phyloP scores from a whole-genome alignment of 2,113 vertebrate genomes.

The Scomber colias region DNA sequence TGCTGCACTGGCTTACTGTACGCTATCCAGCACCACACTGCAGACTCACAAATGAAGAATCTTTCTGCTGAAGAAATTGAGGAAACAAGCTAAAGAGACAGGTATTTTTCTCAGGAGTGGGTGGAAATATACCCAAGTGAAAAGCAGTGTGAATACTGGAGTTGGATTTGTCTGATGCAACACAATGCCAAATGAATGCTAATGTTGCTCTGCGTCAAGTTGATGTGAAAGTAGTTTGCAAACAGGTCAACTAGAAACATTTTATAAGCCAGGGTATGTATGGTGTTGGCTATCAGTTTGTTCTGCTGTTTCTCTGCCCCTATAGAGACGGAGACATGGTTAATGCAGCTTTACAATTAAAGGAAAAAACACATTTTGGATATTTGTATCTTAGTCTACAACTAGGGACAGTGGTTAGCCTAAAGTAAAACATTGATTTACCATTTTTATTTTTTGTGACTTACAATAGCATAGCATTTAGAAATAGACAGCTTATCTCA shows the following conservation, averaged over 20 bases:
- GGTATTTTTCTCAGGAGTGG: background rate
- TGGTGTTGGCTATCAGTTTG: background rate
- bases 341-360: no score
- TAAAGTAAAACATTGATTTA: no score
- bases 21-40: background rate
- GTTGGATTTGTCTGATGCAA: background rate
- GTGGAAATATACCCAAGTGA: background rate
- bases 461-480: no score
- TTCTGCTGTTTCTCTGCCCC: no score
- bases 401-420: no score
- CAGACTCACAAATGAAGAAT: background rate
- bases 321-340: no score
- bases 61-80: no score
- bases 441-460: no score
- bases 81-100: background rate
- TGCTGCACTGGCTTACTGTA: no score
- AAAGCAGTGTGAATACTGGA: background rate
- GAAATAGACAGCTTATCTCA: no score
- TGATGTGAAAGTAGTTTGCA: background rate
- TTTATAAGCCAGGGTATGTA: background rate
- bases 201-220: background rate
- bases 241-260: background rate
- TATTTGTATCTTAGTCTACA: no score
- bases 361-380: no score
- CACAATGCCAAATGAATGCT: background rate